These are phyloP conservation scores for cattle (Bos taurus) DNA, from an alignment of 2,113 vertebrate species.

Conservation along the genomic window ARS-UCD2.0 NC_037347.1:22876001-22876500, in stretches of 20 bases:
- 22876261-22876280: not conserved
- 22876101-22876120: not conserved
- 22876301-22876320: not conserved
- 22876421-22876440: too few species aligned
- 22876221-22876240: not conserved
- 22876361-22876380: not conserved
- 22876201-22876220: not conserved
- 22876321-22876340: not conserved
- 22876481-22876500: not conserved
- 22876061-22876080: too few species aligned
- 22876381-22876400: not conserved
- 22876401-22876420: not conserved
- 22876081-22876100: not conserved
- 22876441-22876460: too few species aligned
- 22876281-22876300: not conserved
- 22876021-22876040: too few species aligned
- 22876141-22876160: not conserved
- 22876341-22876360: not conserved
- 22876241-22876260: not conserved
- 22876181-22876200: not conserved
- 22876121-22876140: not conserved
- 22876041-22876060: too few species aligned
- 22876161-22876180: not conserved
- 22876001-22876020: too few species aligned
- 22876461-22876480: not conserved